Percentiles rank a stretch among this genome's conserved stretches.
phyloP scores from a whole-genome alignment of 2,797 vertebrate species.

The Phalloptychus januarius region DNA sequence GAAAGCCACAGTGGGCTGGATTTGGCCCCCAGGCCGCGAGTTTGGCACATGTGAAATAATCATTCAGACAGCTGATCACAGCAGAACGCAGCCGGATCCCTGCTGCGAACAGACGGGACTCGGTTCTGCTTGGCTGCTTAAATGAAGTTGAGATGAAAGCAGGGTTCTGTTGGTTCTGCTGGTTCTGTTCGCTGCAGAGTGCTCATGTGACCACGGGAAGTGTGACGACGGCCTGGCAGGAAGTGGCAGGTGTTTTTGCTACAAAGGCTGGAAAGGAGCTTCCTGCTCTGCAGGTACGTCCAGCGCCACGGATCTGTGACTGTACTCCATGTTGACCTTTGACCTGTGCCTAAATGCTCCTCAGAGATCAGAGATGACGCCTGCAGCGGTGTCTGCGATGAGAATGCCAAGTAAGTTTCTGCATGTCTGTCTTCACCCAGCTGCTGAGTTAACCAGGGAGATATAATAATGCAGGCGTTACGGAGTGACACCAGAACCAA shows the following conservation, averaged over 20 bases:
- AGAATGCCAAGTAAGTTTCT: slow-evolving; percentile 89
- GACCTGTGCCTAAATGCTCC: slow-evolving; percentile 22
- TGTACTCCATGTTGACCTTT: neutral
- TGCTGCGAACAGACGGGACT: neutral
- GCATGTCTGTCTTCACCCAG: neutral
- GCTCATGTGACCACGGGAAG: slow-evolving; percentile 86
- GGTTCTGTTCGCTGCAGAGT: slow-evolving; percentile 79
- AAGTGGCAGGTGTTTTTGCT: slow-evolving; percentile 88
- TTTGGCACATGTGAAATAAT: too few species aligned
- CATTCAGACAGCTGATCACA: neutral
- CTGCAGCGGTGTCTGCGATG: slow-evolving; percentile 85
- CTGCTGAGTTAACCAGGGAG: neutral
- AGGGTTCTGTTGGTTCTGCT: too few species aligned
- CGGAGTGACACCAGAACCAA: neutral
- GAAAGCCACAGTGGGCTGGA: neutral
- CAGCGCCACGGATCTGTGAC: neutral
- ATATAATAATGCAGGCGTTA: neutral
- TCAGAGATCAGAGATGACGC: slow-evolving; percentile 84
- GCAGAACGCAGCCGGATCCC: neutral
- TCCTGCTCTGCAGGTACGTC: slow-evolving; percentile 84
- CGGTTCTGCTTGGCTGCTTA: neutral
- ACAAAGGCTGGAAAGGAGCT: slow-evolving; percentile 90
- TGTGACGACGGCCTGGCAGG: slow-evolving; percentile 89
- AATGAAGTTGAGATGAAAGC: neutral
- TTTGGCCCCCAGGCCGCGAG: too few species aligned